These are phyloP conservation scores for Eremobia ochroleuca DNA, from an alignment of 2,888 invertebrate genomes.

Conservation along the genomic window DNA sequence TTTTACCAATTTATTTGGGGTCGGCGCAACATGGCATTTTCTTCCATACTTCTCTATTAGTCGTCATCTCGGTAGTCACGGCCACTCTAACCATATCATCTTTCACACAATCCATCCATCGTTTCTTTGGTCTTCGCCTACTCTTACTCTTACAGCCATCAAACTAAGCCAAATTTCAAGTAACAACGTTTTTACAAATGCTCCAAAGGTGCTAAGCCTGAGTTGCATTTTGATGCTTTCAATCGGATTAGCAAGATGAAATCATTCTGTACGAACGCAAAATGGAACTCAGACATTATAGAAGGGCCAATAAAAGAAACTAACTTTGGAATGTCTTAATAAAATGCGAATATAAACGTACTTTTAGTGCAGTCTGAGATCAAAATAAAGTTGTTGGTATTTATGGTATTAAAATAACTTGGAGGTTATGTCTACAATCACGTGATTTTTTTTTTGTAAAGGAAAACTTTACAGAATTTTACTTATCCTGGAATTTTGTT, in stretches of 20 bases:
- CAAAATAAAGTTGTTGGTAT: conserved; percentile 13
- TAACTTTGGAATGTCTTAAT: conserved; percentile 17
- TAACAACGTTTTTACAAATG: not conserved
- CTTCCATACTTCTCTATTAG: not conserved
- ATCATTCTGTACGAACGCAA: not conserved
- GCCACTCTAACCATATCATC: not conserved
- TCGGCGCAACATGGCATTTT: not conserved
- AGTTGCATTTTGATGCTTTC: conserved; percentile 1
- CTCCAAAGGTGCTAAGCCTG: not conserved
- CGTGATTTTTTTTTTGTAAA: too few species aligned
- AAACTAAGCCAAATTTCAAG: not conserved
- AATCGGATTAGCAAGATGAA: conserved; percentile 10
- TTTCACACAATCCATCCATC: not conserved
- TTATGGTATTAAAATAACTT: not conserved
- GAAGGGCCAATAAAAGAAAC: not conserved
- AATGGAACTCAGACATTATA: not conserved
- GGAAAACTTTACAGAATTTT: not conserved
- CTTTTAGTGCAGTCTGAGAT: conserved; percentile 5
- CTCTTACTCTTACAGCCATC: not conserved
- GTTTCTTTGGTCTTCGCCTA: not conserved
- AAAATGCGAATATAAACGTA: not conserved
- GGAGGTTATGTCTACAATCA: not conserved
- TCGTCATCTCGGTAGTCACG: not conserved
- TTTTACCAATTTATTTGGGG: not conserved
- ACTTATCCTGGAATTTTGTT: conserved; percentile 23